Evolutionary conservation across 2,113 vertebrate genomes (phyloP), one percentile per base, ranked within the genome.

Genomic region (Nycticebus coucang): DNA sequence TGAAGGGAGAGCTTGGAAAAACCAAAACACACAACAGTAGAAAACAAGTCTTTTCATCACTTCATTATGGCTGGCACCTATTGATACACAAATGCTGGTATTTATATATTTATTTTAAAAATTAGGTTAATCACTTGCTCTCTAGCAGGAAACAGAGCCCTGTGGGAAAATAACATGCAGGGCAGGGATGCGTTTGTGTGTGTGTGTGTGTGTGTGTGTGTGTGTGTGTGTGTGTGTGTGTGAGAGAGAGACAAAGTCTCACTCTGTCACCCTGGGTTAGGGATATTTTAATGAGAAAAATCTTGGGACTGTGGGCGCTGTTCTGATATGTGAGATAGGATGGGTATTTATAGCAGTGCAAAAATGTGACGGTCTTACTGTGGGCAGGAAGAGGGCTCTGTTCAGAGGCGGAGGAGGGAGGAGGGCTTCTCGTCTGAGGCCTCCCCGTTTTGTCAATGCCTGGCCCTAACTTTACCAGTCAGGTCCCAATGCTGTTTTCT

Each of bases 401-500:
- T 37, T 62, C 60, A 66, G 68, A 89, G 35, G 18, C 75, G 4
- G 71, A 94, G 17, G 45, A 37, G 13, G 12, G 71, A 94, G 17
- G 45, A 37, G 13, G 12, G 2, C 35, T 82, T 5, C 14, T 22
- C 19, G 35, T 72, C 50, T 89, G 5, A 24, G 53, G 12, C 14
- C 78, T 81, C 14, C 64, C n/a, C 28, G 6, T 88, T 92, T 92
- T 92, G 57, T 18, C 53, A 94, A 1, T 79, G 88, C 19, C 69
- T 94, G 4, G 4, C 37, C 59, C 57, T 91, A 59, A 75, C 92
- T 41, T 85, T 74, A 89, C n/a, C 8, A 11, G 9, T 64, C 83
- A 71, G 82, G 53, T 60, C 72, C 88, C n/a, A 45, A n/a, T 55
- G 83, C 59, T 92, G n/a, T 91, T 94, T 93, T 93, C 60, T 96